A percentile compares a stretch with the other conserved stretches of the same genome.
These are phyloP conservation scores for Mythimna ferrago DNA, from an alignment of 2,888 invertebrate genomes.

Conservation along the genomic window DNA sequence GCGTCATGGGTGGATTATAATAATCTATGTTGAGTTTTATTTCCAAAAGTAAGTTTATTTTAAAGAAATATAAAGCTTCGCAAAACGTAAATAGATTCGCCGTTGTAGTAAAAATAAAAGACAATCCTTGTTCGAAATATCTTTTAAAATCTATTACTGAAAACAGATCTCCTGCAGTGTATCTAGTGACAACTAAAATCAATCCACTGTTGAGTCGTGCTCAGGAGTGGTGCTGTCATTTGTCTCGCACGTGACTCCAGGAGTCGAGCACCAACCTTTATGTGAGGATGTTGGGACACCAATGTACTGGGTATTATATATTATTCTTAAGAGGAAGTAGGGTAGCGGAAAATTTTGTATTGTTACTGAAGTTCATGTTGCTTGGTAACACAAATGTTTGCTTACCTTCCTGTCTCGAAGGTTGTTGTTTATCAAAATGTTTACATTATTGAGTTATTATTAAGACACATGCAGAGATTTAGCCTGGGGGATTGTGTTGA, in stretches of 20 bases:
- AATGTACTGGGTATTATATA: not conserved
- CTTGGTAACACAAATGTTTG: not conserved
- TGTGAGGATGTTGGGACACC: not conserved
- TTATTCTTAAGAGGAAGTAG: not conserved
- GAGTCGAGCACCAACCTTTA: not conserved
- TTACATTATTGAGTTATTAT: too few relatives aligned
- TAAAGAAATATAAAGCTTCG: not conserved
- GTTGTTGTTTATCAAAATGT: too few relatives aligned
- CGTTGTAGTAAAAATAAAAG: not conserved
- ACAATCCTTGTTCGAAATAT: not conserved
- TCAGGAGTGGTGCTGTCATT: slow-evolving; percentile 30
- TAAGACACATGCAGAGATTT: too few relatives aligned
- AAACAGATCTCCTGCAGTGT: not conserved
- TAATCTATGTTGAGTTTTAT: too few relatives aligned
- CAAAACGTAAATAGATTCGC: too few relatives aligned
- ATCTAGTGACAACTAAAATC: slow-evolving; percentile 37
- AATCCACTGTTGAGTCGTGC: slow-evolving; percentile 28
- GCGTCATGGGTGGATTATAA: too few relatives aligned
- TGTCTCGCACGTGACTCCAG: slow-evolving; percentile 41
- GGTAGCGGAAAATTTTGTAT: not conserved
- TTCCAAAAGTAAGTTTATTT: too few relatives aligned
- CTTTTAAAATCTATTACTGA: slow-evolving; percentile 7
- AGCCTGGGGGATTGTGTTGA: too few relatives aligned
- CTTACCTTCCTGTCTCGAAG: too few relatives aligned
- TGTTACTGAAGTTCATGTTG: not conserved